phyloP scores from a whole-genome alignment of 2,797 vertebrate species.

The Anableps anableps region DNA sequence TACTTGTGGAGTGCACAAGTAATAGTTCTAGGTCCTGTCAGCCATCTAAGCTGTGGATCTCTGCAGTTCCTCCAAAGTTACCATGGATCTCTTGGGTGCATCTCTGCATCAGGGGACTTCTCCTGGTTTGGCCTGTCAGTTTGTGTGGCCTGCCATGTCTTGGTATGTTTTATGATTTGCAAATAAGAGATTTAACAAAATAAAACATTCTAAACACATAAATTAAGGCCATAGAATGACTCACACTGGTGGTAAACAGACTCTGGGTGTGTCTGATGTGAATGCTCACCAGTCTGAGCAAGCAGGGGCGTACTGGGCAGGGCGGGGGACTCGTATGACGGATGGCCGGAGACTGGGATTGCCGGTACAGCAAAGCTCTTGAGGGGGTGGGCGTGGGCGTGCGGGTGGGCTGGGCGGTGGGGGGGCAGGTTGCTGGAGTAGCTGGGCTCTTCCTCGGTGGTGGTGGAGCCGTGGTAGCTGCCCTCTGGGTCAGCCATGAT shows the following conservation, averaged over 20 bases:
- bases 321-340: slow-evolving; percentile 87
- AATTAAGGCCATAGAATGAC: neutral
- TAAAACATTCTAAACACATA: neutral
- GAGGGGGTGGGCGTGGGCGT: slow-evolving; percentile 87
- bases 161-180: too few relatives aligned
- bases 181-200: neutral
- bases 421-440: slow-evolving; percentile 84
- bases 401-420: slow-evolving; percentile 84
- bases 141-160: too few relatives aligned
- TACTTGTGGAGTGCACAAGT: too few relatives aligned
- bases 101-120: too few relatives aligned
- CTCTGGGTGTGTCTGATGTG: neutral
- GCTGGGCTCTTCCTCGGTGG: slow-evolving; percentile 88
- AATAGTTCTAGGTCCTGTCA: too few relatives aligned
- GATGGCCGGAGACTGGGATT: slow-evolving; percentile 76
- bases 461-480: slow-evolving; percentile 87
- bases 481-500: slow-evolving; percentile 86
- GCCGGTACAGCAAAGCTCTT: slow-evolving; percentile 97
- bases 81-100: too few relatives aligned
- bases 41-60: too few relatives aligned
- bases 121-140: too few relatives aligned
- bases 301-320: slow-evolving; percentile 93
- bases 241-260: neutral
- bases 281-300: slow-evolving; percentile 87
- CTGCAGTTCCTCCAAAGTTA: too few relatives aligned